Evolutionary conservation across 1,140 invertebrate genomes (phyloP), one percentile per base, ranked within the genome.

Genomic region (Pseudomyrmex sp.): DNA sequence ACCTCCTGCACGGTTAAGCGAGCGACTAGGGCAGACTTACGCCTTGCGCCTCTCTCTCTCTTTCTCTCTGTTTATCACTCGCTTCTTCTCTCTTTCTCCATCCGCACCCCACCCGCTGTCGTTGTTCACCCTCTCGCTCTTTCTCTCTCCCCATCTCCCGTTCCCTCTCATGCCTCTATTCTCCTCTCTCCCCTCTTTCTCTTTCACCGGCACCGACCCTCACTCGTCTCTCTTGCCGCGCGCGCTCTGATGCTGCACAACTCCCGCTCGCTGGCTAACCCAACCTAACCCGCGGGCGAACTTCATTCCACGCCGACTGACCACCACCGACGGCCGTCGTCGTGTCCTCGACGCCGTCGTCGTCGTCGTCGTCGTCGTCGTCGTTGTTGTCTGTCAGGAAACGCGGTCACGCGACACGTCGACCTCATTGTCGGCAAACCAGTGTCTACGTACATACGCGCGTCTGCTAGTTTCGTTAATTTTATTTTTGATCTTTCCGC

Each of bases 241-340:
- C 85, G 84, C 66, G 80, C 86, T 83, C 87, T 92, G 93, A 93
- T 94, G 93, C 92, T 93, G 93, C 93, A 80, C 76, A 91, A 92
- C 91, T 92, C 91, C 91, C 79, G 88, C 88, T 88, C 87, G 74
- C 61, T 77, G 90, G 85, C 91, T 89, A 91, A 93, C 92, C 93
- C 91, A 93, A 92, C 91, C 93, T 94, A 94, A 94, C 93, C 93
- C 92, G 90, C 89, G 82, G 88, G 84, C 90, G 80, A 93, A 92
- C 93, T 94, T 94, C 93, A 94, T 94, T 94, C 93, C 93, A 94
- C 93, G 93, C 93, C 91, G 92, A 94, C 94, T 94, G 94, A 94
- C 93, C 94, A 94, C 92, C 93, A 93, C 93, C 92, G 93, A 93
- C 93, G 94, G 93, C 93, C 92, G 92, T 87, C 88, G 91, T 91